Conservation (phyloP, 2,113 vertebrate genomes). For the Marmota monax region DNA sequence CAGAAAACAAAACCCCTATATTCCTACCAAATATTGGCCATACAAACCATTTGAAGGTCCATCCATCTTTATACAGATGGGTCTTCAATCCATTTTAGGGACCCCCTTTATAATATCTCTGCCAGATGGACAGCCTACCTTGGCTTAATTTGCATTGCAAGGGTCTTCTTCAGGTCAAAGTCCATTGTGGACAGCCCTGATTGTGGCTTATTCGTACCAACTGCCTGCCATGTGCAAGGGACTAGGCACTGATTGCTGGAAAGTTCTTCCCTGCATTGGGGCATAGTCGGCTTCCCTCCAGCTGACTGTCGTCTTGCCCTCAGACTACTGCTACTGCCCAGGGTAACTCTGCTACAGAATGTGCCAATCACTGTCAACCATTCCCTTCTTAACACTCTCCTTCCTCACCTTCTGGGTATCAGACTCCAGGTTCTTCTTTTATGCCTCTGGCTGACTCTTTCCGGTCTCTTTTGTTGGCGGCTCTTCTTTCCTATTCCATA, state of each 20-base stretch:
- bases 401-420: background rate
- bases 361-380: background rate
- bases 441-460: background rate
- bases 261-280: background rate
- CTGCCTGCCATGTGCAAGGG: background rate
- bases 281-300: background rate
- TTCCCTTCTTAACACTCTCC: background rate
- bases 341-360: background rate
- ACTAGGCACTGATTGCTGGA: background rate
- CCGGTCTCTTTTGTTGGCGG: background rate
- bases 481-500: background rate
- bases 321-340: background rate
- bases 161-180: background rate
- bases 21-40: background rate
- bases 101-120: background rate
- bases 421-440: background rate
- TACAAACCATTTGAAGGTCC: background rate
- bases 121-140: background rate
- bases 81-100: too few relatives aligned
- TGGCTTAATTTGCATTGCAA: background rate
- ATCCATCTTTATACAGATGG: background rate
- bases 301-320: background rate
- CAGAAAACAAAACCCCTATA: background rate
- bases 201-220: background rate
- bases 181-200: background rate